These are phyloP conservation scores for Spinus pinus DNA, from an alignment of 2,797 vertebrate species.

Conservation along the genomic window DNA sequence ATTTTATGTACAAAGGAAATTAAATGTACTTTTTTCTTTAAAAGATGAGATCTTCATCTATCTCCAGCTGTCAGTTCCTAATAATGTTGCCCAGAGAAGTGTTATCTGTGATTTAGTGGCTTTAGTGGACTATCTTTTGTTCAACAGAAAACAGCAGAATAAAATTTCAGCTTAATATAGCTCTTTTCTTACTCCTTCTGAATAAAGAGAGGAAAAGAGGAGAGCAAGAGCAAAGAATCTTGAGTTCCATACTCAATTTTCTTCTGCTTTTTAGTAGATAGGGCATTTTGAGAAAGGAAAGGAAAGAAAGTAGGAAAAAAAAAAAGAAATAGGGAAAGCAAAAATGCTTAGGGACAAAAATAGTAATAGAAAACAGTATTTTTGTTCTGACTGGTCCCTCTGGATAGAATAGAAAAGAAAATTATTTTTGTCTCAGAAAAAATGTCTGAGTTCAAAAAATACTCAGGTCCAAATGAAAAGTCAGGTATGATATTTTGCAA, in stretches of 20 bases:
- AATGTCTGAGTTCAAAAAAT: background rate
- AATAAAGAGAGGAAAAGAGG: slow-evolving; percentile 30
- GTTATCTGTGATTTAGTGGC: slow-evolving; percentile 42
- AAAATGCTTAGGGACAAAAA: background rate
- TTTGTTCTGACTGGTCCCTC: background rate
- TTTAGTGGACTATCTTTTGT: slow-evolving; percentile 45
- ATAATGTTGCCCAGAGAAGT: slow-evolving; percentile 31
- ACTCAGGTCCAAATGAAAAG: background rate
- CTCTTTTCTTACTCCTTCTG: slow-evolving; percentile 8
- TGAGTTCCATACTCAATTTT: background rate
- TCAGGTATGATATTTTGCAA: background rate
- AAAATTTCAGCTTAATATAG: slow-evolving; percentile 47
- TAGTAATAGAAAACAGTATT: background rate
- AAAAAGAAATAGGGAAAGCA: background rate
- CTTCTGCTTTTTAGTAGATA: background rate
- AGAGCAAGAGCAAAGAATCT: background rate
- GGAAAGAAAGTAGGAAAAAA: background rate
- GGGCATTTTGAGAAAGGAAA: slow-evolving; percentile 3
- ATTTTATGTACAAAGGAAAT: slow-evolving; percentile 54
- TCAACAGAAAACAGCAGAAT: slow-evolving; percentile 32
- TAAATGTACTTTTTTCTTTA: slow-evolving; percentile 56
- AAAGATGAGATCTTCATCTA: slow-evolving; percentile 49
- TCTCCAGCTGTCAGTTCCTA: slow-evolving; percentile 35
- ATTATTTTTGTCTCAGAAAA: slow-evolving; percentile 19
- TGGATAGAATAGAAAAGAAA: background rate